Percentiles rank a stretch among this genome's conserved stretches.
phyloP scores from a whole-genome alignment of 92 coral and sea anemone species.

The Phenganax subtilis region DNA sequence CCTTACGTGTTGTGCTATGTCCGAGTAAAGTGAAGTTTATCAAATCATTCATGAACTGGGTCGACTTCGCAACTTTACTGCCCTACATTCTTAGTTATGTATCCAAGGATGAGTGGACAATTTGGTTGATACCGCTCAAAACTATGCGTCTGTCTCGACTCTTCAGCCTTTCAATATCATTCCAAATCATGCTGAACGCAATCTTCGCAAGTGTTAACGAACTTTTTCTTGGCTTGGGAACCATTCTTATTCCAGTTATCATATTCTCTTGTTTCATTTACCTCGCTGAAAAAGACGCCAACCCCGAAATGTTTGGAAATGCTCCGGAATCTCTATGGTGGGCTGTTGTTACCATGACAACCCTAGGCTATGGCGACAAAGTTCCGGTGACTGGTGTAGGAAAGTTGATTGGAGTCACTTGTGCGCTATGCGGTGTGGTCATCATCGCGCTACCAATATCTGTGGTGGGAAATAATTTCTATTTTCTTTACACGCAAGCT shows the following conservation, averaged over 20 bases:
- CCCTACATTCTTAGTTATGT: constrained; percentile 74
- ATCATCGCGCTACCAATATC: constrained; percentile 96
- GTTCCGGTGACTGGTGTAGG: constrained; percentile 85
- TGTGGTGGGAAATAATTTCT: constrained; percentile 89
- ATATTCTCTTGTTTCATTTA: constrained; percentile 89
- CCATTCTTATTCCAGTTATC: constrained; percentile 78
- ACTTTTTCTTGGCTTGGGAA: constrained; percentile 69
- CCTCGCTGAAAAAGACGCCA: constrained; percentile 82
- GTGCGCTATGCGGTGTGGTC: constrained; percentile 90
- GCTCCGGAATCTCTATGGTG: constrained; percentile 99
- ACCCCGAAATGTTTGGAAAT: constrained; percentile 74
- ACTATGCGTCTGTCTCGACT: constrained; percentile 70
- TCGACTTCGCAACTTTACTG: constrained; percentile 73
- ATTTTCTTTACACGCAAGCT: constrained; percentile 86
- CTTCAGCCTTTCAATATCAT: constrained; percentile 80
- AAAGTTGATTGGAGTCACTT: constrained; percentile 77
- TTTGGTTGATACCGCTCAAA: constrained; percentile 84
- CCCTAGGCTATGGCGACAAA: constrained; percentile 95
- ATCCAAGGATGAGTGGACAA: constrained; percentile 53
- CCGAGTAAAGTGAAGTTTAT: constrained; percentile 59
- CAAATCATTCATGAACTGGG: constrained; percentile 84
- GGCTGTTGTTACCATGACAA: constrained; percentile 94
- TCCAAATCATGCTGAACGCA: constrained; percentile 81
- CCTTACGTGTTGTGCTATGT: constrained; percentile 70
- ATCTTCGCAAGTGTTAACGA: constrained; percentile 89